Percentiles rank a stretch among this genome's conserved stretches.
Evolutionary conservation across 2,797 vertebrate species (phyloP).

Genomic region (Propithecus perrieri): DNA sequence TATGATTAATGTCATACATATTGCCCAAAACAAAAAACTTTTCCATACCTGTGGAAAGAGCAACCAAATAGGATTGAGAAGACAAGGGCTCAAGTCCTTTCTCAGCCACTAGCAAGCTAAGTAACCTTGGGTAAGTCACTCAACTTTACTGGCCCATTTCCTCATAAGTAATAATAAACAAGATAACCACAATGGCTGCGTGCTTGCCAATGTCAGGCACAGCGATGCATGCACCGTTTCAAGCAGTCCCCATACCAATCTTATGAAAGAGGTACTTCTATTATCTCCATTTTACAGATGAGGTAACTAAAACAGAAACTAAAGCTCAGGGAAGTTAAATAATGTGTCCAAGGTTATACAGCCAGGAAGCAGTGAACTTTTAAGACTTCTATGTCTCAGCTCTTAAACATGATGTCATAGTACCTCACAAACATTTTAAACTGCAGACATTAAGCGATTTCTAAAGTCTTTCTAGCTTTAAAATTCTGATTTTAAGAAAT

Average conservation of each 20-base stretch:
- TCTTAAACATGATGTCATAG: neutral
- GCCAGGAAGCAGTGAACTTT: neutral
- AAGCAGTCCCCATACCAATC: neutral
- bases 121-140: neutral
- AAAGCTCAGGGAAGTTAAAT: neutral
- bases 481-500: slow-evolving; percentile 24
- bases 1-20: neutral
- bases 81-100: neutral
- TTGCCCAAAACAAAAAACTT: neutral
- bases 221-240: neutral
- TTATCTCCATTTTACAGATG: neutral
- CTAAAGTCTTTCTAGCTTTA: neutral
- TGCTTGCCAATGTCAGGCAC: neutral
- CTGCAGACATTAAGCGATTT: neutral
- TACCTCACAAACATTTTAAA: neutral
- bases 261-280: neutral
- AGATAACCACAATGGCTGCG: neutral
- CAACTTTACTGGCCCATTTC: neutral
- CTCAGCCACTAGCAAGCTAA: neutral
- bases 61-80: neutral
- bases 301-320: neutral
- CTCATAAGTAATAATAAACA: neutral
- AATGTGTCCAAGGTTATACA: neutral
- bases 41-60: neutral
- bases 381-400: neutral